Base-by-base conservation (phyloP, 2,888 invertebrate species). In the Leistus spinibarbis region DNA sequence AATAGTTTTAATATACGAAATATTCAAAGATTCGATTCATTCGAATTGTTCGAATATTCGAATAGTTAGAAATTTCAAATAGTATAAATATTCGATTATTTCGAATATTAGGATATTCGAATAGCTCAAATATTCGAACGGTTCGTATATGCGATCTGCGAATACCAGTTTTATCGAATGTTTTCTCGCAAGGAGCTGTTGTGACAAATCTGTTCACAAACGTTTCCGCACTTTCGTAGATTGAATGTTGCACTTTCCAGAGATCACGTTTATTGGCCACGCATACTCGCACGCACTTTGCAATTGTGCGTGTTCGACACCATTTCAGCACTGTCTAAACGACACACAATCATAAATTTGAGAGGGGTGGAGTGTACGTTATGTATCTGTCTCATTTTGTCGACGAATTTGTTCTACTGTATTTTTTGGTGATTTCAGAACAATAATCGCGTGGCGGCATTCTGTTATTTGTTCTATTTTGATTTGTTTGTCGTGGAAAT, bases 151-250 rank as follows among this genome's bases (percentile, higher is more conserved):
- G n/a, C n/a, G n/a, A n/a, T n/a, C n/a, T n/a, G n/a, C n/a, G n/a
- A n/a, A n/a, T n/a, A n/a, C n/a, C n/a, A n/a, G n/a, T n/a, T n/a
- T n/a, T n/a, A n/a, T n/a, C n/a, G n/a, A n/a, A n/a, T n/a, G n/a
- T n/a, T n/a, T n/a, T n/a, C n/a, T n/a, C n/a, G n/a, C n/a, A n/a
- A n/a, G n/a, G n/a, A 63, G 64, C 63, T 63, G 65, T 72, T 72
- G 72, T 72, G 72, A 72, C 72, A 72, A 72, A 72, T 72, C 72
- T 72, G 64, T 72, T 66, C 65, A 72, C 27, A 40, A 72, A 53
- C 66, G 65, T 54, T 65, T 40, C 1, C 40, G 65, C 74, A 74
- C 74, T 74, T 74, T 62, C 67, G 74, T 66, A 75, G 69, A 75
- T 75, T 75, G 75, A 69, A 75, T 68, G 69, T 64, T 75, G 69